Base-by-base conservation (phyloP, 2,797 vertebrate genomes). In the Antennarius maculatus region DNA sequence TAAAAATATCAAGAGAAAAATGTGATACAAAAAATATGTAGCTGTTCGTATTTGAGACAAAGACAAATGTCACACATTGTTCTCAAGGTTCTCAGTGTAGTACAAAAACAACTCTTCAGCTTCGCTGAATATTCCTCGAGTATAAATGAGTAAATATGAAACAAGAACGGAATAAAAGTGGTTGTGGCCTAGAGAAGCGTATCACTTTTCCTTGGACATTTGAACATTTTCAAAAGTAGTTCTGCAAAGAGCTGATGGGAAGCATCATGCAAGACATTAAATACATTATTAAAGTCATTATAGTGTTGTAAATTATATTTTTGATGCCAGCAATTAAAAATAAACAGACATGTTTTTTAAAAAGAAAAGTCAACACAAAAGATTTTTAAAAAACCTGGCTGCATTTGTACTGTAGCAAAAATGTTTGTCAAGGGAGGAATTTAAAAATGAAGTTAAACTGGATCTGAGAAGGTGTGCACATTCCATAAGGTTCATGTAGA, bases 371-470 rank as follows among this genome's bases (percentile, higher is more conserved):
- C 0, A 15, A 29, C n/a, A 0, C 12, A 47, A 39, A 14, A 42
- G 1, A 41, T 34, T 2, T 23, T 23, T 23, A 34, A 34, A 34
- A 34, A 34, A 4, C 6, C 1, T 7, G 27, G 6, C 14, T 47
- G 0, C 2, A 41, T 23, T 16, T 23, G 43, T 3, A 1, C 5
- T 14, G 41, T 45, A 18, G 2, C 43, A 51, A 52, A 65, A 46
- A 23, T 27, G 5, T 12, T 7, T 31, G 12, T n/a, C 47, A n/a
- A 9, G 23, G 52, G 1, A 67, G 37, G 46, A 47, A 58, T 64
- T 57, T 46, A 18, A 69, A 72, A 81, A 81, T 64, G 54, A 72
- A 75, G 77, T 1, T 41, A 13, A 72, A 75, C 74, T 48, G 49
- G 75, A 72, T 57, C 43, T 12, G 57, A 2, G 3, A 29, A 49